Evolutionary conservation across 1,140 invertebrate genomes (phyloP), one percentile per base, ranked within the genome.

Genomic region (Mercenaria mercenaria): DNA sequence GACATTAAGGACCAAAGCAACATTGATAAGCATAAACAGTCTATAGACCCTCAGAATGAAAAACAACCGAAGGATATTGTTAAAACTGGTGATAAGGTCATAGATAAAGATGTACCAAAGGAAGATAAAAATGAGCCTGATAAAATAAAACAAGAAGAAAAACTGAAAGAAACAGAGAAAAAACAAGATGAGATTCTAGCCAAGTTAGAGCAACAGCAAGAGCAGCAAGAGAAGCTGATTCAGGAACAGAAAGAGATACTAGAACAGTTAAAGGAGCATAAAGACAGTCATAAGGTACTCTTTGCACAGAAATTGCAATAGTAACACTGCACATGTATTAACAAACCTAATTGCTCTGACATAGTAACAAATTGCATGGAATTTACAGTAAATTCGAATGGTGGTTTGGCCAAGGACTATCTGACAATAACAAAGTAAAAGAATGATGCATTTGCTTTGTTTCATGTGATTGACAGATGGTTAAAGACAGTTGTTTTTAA

Each of bases 121-220:
- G 37, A 69, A 74, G 43, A 82, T 67, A 43, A 84, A 80, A 61
- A 50, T 87, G 96, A 97, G 56, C 95, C 96, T n/a, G 43, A 79
- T 76, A 96, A 97, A 91, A 94, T 96, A 18, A 95, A 96, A 37
- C 95, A 96, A 18, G 88, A 97, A 84, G 59, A 80, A 77, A 90
- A 76, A 29, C 26, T 39, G 13, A 61, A 61, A 79, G 85, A 77
- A 26, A 59, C 61, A 18, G 67, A 90, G 32, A 72, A 90, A 43
- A 77, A 97, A 92, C 94, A 97, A 15, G 96, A 97, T 89, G 94
- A 96, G 72, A 95, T 96, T 80, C 94, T 97, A 81, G 91, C 95
- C 56, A 94, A 96, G 83, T 94, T 96, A 72, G 95, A 95, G 89
- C 93, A 96, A 84, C 91, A 96, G 23, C 91, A 96, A 34, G 92